These are phyloP conservation scores for Oxytorus armatus DNA, from an alignment of 2,888 invertebrate genomes.

Conservation along the genomic window DNA sequence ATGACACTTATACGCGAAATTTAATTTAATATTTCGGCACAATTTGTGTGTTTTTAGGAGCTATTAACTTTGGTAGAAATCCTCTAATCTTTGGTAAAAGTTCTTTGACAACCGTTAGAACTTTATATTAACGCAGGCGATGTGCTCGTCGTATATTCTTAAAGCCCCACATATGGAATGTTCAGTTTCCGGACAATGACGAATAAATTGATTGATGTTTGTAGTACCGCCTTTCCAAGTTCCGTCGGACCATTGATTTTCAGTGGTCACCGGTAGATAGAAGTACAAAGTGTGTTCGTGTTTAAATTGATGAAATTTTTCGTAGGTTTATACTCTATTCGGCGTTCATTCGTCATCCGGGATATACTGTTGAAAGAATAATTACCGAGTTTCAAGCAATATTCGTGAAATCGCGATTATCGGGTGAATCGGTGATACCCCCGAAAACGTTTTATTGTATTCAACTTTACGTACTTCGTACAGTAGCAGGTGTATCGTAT, in stretches of 20 bases:
- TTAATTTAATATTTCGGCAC: constrained; percentile 20
- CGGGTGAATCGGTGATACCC: neutral
- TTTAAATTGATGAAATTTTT: constrained; percentile 14
- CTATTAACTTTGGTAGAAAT: no score
- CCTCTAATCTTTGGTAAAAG: constrained; percentile 70
- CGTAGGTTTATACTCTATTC: neutral
- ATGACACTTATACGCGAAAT: constrained; percentile 35
- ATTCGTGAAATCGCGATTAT: neutral
- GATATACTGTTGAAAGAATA: constrained; percentile 3
- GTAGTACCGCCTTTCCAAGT: constrained; percentile 20
- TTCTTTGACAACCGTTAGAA: constrained; percentile 43
- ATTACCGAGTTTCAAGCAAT: neutral
- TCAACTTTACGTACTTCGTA: neutral
- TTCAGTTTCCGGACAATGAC: constrained; percentile 20
- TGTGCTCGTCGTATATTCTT: neutral
- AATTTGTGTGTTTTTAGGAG: constrained; percentile 16
- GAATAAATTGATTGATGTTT: constrained; percentile 32
- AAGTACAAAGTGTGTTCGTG: constrained; percentile 22
- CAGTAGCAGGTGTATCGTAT: neutral
- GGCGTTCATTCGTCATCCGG: neutral
- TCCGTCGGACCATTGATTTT: constrained; percentile 36
- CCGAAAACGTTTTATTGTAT: neutral
- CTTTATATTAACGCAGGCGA: no score
- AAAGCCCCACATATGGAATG: constrained; percentile 37
- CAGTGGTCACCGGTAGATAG: neutral